Percentiles rank a stretch among this genome's conserved stretches.
These are phyloP conservation scores for Corvus cornix DNA, from an alignment of 2,113 vertebrate species.

Conservation along the genomic window DNA sequence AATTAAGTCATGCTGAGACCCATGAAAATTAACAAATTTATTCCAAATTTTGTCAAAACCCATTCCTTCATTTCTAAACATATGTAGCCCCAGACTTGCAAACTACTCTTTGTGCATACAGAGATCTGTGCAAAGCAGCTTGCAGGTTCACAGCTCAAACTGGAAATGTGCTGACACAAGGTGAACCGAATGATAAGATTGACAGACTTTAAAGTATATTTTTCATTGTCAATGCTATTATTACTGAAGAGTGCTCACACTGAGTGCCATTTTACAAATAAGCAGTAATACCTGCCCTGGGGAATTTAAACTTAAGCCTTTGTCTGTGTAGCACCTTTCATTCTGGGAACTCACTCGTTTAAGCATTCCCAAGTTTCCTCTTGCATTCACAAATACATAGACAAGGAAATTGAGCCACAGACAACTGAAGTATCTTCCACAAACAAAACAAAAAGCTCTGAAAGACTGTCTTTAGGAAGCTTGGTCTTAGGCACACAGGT, in stretches of 20 bases:
- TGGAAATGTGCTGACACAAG: neutral
- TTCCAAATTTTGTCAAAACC: neutral
- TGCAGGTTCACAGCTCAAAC: neutral
- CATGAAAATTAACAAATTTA: neutral
- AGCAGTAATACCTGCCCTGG: neutral
- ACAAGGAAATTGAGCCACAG: neutral
- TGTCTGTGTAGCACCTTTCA: neutral
- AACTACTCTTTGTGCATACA: neutral
- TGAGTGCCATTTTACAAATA: neutral
- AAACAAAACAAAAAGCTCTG: neutral
- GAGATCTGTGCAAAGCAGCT: neutral
- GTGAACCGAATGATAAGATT: neutral
- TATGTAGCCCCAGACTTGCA: neutral
- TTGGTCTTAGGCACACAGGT: neutral
- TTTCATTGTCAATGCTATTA: neutral
- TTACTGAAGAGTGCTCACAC: neutral
- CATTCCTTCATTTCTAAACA: neutral
- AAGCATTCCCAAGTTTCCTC: neutral
- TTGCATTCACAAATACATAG: neutral
- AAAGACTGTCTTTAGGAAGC: neutral
- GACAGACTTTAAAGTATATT: neutral
- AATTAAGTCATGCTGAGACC: neutral
- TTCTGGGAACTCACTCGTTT: neutral
- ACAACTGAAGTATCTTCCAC: neutral
- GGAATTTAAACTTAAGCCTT: neutral